Percentiles rank a stretch among this genome's conserved stretches.
phyloP scores from a whole-genome alignment of 2,888 invertebrate species.

The Rhagophthalmus giganteus region DNA sequence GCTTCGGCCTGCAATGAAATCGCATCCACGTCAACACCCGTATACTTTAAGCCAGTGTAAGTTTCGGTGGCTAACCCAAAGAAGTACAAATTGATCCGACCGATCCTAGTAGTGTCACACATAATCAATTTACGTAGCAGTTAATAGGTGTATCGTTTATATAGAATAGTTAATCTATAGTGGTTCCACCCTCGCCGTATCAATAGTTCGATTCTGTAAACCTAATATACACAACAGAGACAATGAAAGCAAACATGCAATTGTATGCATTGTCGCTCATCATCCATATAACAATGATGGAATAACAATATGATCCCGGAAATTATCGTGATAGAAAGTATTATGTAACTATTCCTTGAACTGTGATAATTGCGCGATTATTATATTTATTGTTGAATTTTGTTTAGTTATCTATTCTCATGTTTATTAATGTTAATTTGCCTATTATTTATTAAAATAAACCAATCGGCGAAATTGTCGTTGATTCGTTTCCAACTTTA shows the following conservation, averaged over 20 bases:
- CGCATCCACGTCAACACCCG: slow-evolving; percentile 17
- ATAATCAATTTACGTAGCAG: slow-evolving; percentile 53
- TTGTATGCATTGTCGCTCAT: slow-evolving; percentile 51
- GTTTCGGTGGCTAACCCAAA: slow-evolving; percentile 2
- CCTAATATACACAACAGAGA: slow-evolving; percentile 50
- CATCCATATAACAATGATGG: slow-evolving; percentile 51
- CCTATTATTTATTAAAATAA: too few relatives aligned
- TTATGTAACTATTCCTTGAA: slow-evolving; percentile 23
- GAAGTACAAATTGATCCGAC: neutral
- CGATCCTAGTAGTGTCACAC: slow-evolving; percentile 30
- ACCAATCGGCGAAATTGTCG: too few relatives aligned
- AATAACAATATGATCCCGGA: slow-evolving; percentile 46
- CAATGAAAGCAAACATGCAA: slow-evolving; percentile 52
- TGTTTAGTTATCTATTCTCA: neutral
- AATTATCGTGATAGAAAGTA: slow-evolving; percentile 24
- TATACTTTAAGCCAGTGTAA: slow-evolving; percentile 22
- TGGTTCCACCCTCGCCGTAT: slow-evolving; percentile 52
- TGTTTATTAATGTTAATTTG: neutral
- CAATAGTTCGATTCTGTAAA: slow-evolving; percentile 52
- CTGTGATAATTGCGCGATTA: slow-evolving; percentile 17
- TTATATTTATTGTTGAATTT: neutral
- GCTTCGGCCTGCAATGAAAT: slow-evolving; percentile 36
- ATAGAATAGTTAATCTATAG: slow-evolving; percentile 55
- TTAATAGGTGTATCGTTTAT: slow-evolving; percentile 54
- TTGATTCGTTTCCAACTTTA: too few relatives aligned